Base-by-base conservation (phyloP, 2,797 vertebrate species). In the Pangasius djambal region DNA sequence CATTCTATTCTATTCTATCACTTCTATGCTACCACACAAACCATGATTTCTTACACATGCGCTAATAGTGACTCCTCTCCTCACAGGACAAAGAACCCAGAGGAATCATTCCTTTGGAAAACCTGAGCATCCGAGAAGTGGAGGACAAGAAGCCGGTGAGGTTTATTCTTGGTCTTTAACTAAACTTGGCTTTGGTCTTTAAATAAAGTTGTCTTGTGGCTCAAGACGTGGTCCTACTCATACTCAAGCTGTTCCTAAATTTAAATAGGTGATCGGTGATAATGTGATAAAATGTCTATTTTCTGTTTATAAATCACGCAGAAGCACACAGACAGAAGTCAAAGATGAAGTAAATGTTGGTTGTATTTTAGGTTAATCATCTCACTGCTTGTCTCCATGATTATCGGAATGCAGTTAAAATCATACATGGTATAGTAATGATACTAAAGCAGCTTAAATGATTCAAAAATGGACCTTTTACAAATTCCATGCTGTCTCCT, bases 111-210 rank as follows among this genome's bases (percentile, higher is more conserved):
- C 98, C 98, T 0, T 88, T 99, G 90, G 98, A 99, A 95, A 99
- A 99, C 92, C 95, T 99, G 89, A 98, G 98, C 91, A 98, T 99
- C 92, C 97, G 97, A 0, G 98, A 99, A 90, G 97, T 99, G 87
- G 98, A 99, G 86, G 98, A 99, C 92, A 99, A 99, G 93, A 99
- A 99, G 89, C 97, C 97, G 0, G 98, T 99, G 93, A 96, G 97
- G 87, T 72, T 91, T 85, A 16, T 55, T 69, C 63, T 20, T 16
- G 2, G 4, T 44, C 63, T 85, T 70, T 69, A 25, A 25, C 31
- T 82, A 34, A 44, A 48, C 16, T 65, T 22, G 16, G 3, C 13
- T 59, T 86, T 34, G 28, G 25, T 78, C 22, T 77, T 72, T 67
- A 57, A 61, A 20, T 61, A 61, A 57, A 57, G 55, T 18, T 57